Base-by-base conservation (phyloP, 2,797 vertebrate species). In the Takifugu rubripes region DNA sequence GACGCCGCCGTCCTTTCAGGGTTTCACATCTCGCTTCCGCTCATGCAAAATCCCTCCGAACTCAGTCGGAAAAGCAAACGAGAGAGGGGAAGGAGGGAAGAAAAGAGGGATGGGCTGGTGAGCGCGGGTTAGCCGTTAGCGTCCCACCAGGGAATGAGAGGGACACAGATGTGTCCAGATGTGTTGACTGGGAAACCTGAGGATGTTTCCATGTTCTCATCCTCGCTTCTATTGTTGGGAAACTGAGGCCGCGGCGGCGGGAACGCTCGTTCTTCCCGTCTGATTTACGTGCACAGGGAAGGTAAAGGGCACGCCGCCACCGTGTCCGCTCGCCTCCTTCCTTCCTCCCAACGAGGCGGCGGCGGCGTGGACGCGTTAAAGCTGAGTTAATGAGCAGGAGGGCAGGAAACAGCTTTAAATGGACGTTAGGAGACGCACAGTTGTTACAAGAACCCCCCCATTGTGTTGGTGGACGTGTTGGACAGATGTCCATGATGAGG, bases 351-450 rank as follows among this genome's bases (percentile, higher is more conserved):
- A 0, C 36, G 1, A 5, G 10, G 10, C 10, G 8, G 5, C 31
- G 27, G 27, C 21, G 27, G 27, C 4, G 12, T 31, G 60, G 73
- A 64, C 62, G 66, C 68, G 74, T 82, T 81, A 84, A 86, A 74
- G 29, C 45, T 25, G n/a, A 53, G 50, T 68, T 81, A 75, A 77
- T 68, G 61, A 76, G 44, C 43, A 62, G 59, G 59, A 59, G 60
- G 59, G 47, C 69, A 83, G 87, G 84, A 85, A 88, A 88, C 80
- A 87, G 84, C 85, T 82, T 86, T 56, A 52, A 74, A 70, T 9
- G 6, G 66, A 75, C 54, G 74, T 66, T 64, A 61, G 50, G 72
- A 77, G 61, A 76, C 50, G 58, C 66, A 54, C 62, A 44, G 56
- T 70, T 65, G 59, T 84, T 78, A 83, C 75, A 68, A 64, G 64